Base-by-base conservation (phyloP, 2,113 vertebrate species). In the Aldabrachelys gigantea region DNA sequence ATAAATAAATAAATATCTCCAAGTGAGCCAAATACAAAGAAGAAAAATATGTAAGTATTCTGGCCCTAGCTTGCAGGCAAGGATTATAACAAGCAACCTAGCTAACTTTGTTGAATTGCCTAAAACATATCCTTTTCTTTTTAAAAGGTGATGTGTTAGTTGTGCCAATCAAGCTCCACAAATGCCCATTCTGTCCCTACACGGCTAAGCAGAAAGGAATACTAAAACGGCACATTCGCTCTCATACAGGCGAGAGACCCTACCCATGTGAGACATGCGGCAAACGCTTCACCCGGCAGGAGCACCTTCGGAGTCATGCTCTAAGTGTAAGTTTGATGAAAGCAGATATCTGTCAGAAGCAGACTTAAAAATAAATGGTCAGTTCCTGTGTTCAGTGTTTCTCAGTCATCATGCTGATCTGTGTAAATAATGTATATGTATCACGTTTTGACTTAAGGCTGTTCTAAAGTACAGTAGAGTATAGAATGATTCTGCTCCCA, bases 131-230 rank as follows among this genome's bases (percentile, higher is more conserved):
- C 1, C 49, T 89, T 5, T 25, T 47, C 0, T 17, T 75, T 41
- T 90, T 92, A 3, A 25, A 97, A 99, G 99, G 99, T 89, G 99
- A 99, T 8, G 98, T 99, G 89, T 96, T 99, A 84, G 98, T 99
- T 50, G 99, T 99, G 95, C 99, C 99, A 1, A 99, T 99, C 97
- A 99, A 99, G 98, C 98, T 99, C 52, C 99, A 99, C 98, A 99
- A 99, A 85, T 99, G 99, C 78, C 99, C 99, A 0, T 99, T 99
- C 98, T 99, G 99, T 80, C 99, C 99, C 2, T 99, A 99, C 98
- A 99, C 99, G 1, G 99, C 99, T 88, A 99, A 99, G 87, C 99
- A 99, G 98, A 99, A 99, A 89, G 99, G 99, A 4, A 99, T 99
- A 89, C 98, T 99, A 27, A 99, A 99, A 90, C 98, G 99, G 25